A percentile compares a stretch with the other conserved stretches of the same genome.
Conservation (phyloP, 2,797 vertebrate genomes). For the Iguana delicatissima region DNA sequence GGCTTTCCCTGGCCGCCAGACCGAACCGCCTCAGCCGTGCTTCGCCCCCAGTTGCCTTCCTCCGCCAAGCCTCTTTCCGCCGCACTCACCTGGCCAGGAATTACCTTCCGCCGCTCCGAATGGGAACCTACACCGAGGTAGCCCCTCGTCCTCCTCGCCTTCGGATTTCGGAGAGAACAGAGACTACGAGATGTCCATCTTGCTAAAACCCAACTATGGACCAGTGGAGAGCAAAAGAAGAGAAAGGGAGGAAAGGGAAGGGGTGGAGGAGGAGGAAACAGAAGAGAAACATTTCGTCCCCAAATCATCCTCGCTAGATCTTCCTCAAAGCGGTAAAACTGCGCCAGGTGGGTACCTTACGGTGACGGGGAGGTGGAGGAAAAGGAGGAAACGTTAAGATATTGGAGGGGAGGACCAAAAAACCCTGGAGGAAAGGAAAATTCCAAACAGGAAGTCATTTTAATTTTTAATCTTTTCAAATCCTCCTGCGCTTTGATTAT, state of each 20-base stretch:
- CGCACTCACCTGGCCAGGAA: slow-evolving; percentile 1
- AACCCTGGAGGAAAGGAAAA: background rate
- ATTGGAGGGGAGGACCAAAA: background rate
- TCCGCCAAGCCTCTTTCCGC: slow-evolving; percentile 33
- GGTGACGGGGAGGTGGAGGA: background rate
- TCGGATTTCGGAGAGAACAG: slow-evolving; percentile 36
- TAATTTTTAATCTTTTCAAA: background rate
- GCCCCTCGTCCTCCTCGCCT: background rate
- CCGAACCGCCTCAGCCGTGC: background rate
- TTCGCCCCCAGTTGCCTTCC: background rate
- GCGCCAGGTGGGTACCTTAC: slow-evolving; percentile 59
- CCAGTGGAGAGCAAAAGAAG: slow-evolving; percentile 25
- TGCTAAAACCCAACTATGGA: slow-evolving; percentile 45
- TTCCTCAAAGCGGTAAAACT: slow-evolving; percentile 49
- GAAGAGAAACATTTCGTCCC: slow-evolving; percentile 27
- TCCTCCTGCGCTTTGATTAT: background rate
- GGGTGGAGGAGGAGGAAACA: slow-evolving; percentile 1
- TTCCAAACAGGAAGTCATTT: background rate
- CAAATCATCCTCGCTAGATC: slow-evolving; percentile 59
- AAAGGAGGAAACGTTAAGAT: background rate
- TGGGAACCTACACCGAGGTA: background rate
- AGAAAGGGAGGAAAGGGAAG: background rate
- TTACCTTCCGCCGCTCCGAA: background rate
- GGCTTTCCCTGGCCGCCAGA: background rate
- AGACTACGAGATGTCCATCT: slow-evolving; percentile 30